Percentiles rank a stretch among this genome's conserved stretches.
Conservation (phyloP, 1,140 invertebrate genomes). For the Nebria ingens region DNA sequence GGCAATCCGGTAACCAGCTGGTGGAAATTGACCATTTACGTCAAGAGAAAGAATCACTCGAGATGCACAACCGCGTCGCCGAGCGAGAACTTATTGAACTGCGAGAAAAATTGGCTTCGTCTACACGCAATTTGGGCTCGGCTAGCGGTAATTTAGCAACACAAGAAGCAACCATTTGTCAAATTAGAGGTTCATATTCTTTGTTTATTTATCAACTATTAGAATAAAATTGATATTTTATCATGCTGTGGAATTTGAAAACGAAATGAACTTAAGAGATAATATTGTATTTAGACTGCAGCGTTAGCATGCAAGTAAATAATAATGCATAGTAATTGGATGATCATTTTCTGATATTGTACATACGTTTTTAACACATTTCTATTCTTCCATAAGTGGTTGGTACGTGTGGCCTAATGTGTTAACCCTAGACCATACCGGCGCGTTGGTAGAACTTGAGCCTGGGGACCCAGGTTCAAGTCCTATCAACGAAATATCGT, state of each 20-base stretch:
- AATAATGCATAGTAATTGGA: no score
- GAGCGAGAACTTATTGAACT: slow-evolving; percentile 55
- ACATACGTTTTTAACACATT: no score
- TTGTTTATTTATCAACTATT: no score
- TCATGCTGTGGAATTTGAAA: no score
- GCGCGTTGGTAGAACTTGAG: background rate
- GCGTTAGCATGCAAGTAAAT: no score
- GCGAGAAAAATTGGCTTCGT: slow-evolving; percentile 51
- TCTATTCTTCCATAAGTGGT: no score
- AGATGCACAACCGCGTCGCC: slow-evolving; percentile 50
- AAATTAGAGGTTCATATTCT: slow-evolving; percentile 62
- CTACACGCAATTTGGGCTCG: slow-evolving; percentile 49
- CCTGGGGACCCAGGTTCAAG: background rate
- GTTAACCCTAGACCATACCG: background rate
- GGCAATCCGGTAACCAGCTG: slow-evolving; percentile 51
- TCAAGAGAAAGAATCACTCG: slow-evolving; percentile 55
- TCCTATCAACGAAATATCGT: background rate
- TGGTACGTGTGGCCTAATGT: background rate
- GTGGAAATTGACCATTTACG: slow-evolving; percentile 55
- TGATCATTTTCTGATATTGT: no score
- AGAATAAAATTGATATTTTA: no score
- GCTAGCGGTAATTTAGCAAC: slow-evolving; percentile 56
- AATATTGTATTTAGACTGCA: no score
- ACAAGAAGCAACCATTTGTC: slow-evolving; percentile 53
- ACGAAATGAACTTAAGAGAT: no score